phyloP scores from a whole-genome alignment of 2,113 vertebrate genomes.

The Egretta garzetta region DNA sequence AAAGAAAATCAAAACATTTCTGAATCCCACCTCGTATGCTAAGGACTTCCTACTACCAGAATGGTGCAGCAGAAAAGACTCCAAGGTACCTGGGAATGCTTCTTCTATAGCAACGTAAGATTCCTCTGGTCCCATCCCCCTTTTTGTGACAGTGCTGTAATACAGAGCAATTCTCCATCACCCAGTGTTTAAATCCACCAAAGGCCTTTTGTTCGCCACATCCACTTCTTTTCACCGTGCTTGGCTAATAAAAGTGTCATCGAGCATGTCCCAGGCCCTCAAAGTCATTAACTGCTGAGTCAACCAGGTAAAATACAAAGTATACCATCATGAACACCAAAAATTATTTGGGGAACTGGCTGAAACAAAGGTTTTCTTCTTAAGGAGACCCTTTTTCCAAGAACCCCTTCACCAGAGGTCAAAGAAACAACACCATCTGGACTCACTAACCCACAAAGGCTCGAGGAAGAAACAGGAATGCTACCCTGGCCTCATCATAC shows the following conservation, averaged over 20 bases:
- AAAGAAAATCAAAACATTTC: not conserved
- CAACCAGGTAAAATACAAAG: not conserved
- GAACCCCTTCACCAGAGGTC: not conserved
- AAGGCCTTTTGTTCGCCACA: not conserved
- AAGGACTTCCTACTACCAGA: not conserved
- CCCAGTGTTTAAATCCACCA: not conserved
- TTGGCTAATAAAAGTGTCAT: not conserved
- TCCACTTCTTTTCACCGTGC: not conserved
- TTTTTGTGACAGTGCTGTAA: not conserved
- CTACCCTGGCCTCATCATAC: not conserved
- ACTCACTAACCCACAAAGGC: not conserved
- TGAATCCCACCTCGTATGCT: rapidly evolving
- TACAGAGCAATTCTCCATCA: not conserved
- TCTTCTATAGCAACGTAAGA: not conserved
- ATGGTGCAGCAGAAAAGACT: not conserved
- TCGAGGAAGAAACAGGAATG: not conserved
- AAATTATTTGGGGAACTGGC: not conserved
- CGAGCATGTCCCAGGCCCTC: rapidly evolving
- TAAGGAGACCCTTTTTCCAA: not conserved
- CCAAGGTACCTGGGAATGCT: not conserved
- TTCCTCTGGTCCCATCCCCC: not conserved
- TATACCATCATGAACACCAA: not conserved
- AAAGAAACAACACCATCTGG: not conserved
- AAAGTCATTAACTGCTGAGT: not conserved
- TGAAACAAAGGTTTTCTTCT: not conserved